phyloP scores from a whole-genome alignment of 2,888 invertebrate species.

The Phyllotreta striolata region DNA sequence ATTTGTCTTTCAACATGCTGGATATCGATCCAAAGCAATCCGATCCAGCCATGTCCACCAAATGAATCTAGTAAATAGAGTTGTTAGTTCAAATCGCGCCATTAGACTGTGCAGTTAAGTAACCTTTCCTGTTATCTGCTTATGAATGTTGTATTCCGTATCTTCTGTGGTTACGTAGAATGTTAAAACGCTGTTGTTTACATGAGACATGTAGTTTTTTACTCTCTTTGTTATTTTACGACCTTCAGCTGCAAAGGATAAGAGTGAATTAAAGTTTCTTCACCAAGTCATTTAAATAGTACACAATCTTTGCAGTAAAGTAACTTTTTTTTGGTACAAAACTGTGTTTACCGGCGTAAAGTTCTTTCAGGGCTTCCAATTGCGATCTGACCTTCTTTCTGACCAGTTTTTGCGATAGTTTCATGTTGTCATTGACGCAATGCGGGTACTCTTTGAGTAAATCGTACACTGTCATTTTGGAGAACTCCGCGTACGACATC shows the following conservation, averaged over 20 bases:
- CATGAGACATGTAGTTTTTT: constrained; percentile 55
- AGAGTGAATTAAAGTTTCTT: no score
- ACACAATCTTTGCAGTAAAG: neutral
- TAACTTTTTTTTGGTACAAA: neutral
- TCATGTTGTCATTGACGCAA: constrained; percentile 33
- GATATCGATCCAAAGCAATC: constrained; percentile 55
- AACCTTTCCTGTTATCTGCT: constrained; percentile 40
- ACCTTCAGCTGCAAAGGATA: constrained; percentile 58
- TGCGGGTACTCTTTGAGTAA: constrained; percentile 52
- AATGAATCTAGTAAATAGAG: constrained; percentile 55
- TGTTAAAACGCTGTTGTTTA: constrained; percentile 58
- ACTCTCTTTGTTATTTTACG: constrained; percentile 52
- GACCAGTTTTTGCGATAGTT: constrained; percentile 48
- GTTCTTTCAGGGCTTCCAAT: constrained; percentile 51
- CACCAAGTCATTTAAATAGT: no score
- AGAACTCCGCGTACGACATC: constrained; percentile 59
- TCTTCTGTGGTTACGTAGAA: constrained; percentile 54
- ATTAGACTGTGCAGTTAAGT: no score
- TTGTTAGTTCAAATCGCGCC: no score
- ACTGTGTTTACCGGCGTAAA: constrained; percentile 54
- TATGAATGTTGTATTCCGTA: constrained; percentile 45
- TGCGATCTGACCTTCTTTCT: constrained; percentile 49
- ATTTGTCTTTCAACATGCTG: constrained; percentile 52
- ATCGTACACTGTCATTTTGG: constrained; percentile 54
- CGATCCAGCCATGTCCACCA: constrained; percentile 61